Base-by-base conservation (phyloP, 2,797 vertebrate species). In the Ctenochaetus hawaiiensis region DNA sequence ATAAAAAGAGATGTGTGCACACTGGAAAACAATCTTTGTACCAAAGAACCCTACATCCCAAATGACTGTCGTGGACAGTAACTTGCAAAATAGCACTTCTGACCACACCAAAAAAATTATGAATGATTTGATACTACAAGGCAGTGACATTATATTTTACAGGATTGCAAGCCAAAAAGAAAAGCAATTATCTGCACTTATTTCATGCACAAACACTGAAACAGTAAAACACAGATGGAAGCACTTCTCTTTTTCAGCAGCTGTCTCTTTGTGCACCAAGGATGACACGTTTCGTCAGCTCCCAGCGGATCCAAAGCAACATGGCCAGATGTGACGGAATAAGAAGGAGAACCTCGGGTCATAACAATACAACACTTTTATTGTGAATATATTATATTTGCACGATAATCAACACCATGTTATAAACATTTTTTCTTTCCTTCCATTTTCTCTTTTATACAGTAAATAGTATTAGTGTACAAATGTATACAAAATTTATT, bases 401-500 rank as follows among this genome's bases (percentile, higher is more conserved):
- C 97, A 99, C 98, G 97, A 97, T 95, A 96, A 96, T 97, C 95
- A 95, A 96, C 96, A 98, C 96, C 93, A 96, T 96, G 94, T 96
- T 98, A 99, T 97, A 99, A 98, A 98, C 92, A 93, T 93, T 91
- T 92, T 34, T 92, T 87, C 86, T 86, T 76, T 57, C 76, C 68
- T 86, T 79, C 91, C 84, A 92, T 96, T 90, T 91, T 92, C 81
- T 92, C 83, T 94, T 94, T 92, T 93, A 90, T 94, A 94, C 93
- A 94, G 87, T 94, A 93, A 95, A 96, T 97, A 98, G 96, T 95
- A 96, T 95, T 96, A 97, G 96, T 96, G 95, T 99, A 99, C 97
- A 99, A 99, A 98, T 97, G 96, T 97, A 97, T 99, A 98, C 96
- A 99, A 99, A 99, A 98, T 94, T 64, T 87, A 95, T 91, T 95